Percentiles rank a stretch among this genome's conserved stretches.
These are phyloP conservation scores for Phrynocephalus versicolor DNA, from an alignment of 2,113 vertebrate genomes.

Conservation along the genomic window DNA sequence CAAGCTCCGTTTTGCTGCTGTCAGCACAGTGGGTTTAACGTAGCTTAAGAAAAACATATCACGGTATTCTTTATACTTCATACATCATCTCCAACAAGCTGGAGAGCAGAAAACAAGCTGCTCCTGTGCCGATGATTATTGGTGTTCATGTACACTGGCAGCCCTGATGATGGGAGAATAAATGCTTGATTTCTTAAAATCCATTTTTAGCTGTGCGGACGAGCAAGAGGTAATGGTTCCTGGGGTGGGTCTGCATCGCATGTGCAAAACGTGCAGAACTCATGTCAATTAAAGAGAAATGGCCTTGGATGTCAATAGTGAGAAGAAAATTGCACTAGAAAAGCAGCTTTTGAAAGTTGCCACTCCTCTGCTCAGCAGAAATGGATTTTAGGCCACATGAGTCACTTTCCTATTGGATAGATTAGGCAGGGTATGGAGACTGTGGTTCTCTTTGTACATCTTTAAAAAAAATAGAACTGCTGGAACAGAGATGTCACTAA, in stretches of 20 bases:
- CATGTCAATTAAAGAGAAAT: conserved; percentile 12
- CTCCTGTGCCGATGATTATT: conserved; percentile 42
- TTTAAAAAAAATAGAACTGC: not conserved
- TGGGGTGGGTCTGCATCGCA: conserved; percentile 19
- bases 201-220: conserved; percentile 21
- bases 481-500: conserved; percentile 18
- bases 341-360: not conserved
- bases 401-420: conserved; percentile 8
- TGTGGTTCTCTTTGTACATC: not conserved
- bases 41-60: conserved; percentile 67
- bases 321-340: not conserved
- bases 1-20: conserved; percentile 60
- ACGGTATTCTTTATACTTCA: conserved; percentile 37
- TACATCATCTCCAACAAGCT: conserved; percentile 49
- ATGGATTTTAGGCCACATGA: conserved; percentile 1
- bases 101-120: conserved; percentile 60
- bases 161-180: conserved; percentile 13
- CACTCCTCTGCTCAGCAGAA: conserved; percentile 8
- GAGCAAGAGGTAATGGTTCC: not conserved
- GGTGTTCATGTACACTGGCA: conserved; percentile 46
- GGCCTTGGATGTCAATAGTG: conserved; percentile 2
- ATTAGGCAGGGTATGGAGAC: conserved; percentile 7
- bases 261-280: conserved; percentile 15
- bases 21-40: conserved; percentile 68
- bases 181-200: conserved; percentile 13